Conservation (phyloP, 2,888 invertebrate genomes). For the Cacoxenus indagator region DNA sequence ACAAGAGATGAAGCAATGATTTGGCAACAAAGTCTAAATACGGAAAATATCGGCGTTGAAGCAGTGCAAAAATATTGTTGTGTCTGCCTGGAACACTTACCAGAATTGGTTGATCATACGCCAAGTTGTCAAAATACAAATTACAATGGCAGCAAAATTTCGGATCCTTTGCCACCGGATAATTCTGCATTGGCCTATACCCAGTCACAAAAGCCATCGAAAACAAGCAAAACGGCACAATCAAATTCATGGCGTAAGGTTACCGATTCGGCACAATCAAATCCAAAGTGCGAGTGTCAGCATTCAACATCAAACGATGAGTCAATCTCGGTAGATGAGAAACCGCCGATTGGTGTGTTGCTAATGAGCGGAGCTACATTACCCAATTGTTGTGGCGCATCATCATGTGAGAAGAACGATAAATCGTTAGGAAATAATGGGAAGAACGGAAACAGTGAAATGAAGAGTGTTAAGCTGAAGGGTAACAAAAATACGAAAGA, state of each 20-base stretch:
- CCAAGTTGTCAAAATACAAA: not conserved
- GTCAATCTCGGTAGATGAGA: not conserved
- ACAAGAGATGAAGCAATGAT: conserved; percentile 45
- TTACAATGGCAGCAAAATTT: no score
- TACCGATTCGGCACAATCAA: no score
- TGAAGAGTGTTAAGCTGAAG: no score
- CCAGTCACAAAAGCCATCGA: no score
- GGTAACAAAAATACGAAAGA: not conserved
- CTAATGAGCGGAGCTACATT: conserved; percentile 41
- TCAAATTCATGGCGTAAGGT: no score
- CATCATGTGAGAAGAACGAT: not conserved
- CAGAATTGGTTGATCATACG: conserved; percentile 45
- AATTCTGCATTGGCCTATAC: no score
- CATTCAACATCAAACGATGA: not conserved
- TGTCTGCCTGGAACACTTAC: conserved; percentile 50
- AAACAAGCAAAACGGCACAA: no score
- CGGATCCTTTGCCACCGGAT: no score
- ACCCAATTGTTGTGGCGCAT: conserved; percentile 30
- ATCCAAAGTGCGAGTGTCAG: no score
- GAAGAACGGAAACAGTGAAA: no score
- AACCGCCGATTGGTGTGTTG: conserved; percentile 40
- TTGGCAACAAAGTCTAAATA: conserved; percentile 50
- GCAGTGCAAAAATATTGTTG: conserved; percentile 41
- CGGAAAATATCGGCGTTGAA: conserved; percentile 34
- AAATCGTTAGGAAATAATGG: no score